Evolutionary conservation across 2,888 invertebrate genomes (phyloP).

Genomic region (Ashinkailepas kermadecensis): DNA sequence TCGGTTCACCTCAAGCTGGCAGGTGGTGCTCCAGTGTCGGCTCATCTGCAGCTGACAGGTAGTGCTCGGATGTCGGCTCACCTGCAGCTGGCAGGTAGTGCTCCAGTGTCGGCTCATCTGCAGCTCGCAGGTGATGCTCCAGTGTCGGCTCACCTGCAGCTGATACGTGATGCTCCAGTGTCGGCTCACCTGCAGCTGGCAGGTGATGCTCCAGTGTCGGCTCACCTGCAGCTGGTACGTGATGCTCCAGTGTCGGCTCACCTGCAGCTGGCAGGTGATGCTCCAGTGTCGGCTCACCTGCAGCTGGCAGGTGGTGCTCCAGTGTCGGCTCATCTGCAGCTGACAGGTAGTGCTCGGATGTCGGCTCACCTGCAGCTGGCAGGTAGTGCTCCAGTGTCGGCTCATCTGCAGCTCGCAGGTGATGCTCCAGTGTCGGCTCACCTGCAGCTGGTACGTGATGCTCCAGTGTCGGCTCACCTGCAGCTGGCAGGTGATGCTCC

Average conservation of each 20-base stretch:
- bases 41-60: constrained; percentile 54
- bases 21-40: constrained; percentile 51
- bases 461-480: constrained; percentile 42
- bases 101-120: constrained; percentile 42
- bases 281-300: constrained; percentile 42
- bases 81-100: constrained; percentile 57
- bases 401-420: constrained; percentile 54
- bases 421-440: constrained; percentile 45
- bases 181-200: constrained; percentile 48
- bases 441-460: constrained; percentile 57
- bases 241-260: constrained; percentile 45
- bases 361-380: constrained; percentile 48
- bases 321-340: constrained; percentile 38
- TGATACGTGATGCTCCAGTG: constrained; percentile 58
- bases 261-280: constrained; percentile 57
- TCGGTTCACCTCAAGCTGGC: constrained; percentile 48
- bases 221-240: constrained; percentile 54
- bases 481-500: constrained; percentile 59
- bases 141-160: constrained; percentile 38
- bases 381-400: constrained; percentile 51
- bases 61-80: constrained; percentile 45
- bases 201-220: constrained; percentile 51
- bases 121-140: constrained; percentile 59
- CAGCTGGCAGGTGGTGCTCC: constrained; percentile 59
- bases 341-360: constrained; percentile 58